Base-by-base conservation (phyloP, 2,888 invertebrate genomes). In the Tyria jacobaeae region DNA sequence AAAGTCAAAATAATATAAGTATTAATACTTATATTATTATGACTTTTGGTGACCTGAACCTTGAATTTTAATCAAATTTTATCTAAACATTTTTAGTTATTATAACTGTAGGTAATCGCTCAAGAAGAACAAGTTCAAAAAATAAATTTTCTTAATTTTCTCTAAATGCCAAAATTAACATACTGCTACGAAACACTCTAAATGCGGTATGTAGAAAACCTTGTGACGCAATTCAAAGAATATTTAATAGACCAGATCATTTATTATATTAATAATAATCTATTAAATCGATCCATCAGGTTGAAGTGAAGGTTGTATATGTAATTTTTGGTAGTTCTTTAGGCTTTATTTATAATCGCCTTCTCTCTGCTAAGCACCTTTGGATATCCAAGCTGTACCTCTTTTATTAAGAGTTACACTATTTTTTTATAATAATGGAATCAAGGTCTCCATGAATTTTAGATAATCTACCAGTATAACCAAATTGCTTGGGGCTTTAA, bases 61-160 rank as follows among this genome's bases (percentile, higher is more conserved):
- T n/a, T n/a, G n/a, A n/a, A n/a, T n/a, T n/a, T n/a, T n/a, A n/a
- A n/a, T n/a, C n/a, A n/a, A n/a, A n/a, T n/a, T n/a, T n/a, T n/a
- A n/a, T n/a, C n/a, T n/a, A n/a, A n/a, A n/a, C n/a, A 44, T 44
- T 12, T 21, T 12, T 44, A 44, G 12, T 44, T 44, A 12, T 4
- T 3, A 44, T 10, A 10, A 10, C 44, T 12, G 17, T 44, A 44
- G 3, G 3, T 44, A n/a, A n/a, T n/a, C 12, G 21, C 44, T 12
- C 2, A 0, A 44, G 9, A 44, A 41, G 17, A 17, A 17, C 41
- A 41, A 44, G 44, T 44, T 44, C 44, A 21, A 44, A 12, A 44
- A 44, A 44, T 17, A 17, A 44, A 44, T 44, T 44, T 44, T 21
- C 44, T 44, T 44, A 44, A 21, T 21, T 44, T 44, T 44, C 44